Percentiles rank a stretch among this genome's conserved stretches.
These are phyloP conservation scores for Megathymus violae DNA, from an alignment of 1,140 invertebrate genomes.

Conservation along the genomic window DNA sequence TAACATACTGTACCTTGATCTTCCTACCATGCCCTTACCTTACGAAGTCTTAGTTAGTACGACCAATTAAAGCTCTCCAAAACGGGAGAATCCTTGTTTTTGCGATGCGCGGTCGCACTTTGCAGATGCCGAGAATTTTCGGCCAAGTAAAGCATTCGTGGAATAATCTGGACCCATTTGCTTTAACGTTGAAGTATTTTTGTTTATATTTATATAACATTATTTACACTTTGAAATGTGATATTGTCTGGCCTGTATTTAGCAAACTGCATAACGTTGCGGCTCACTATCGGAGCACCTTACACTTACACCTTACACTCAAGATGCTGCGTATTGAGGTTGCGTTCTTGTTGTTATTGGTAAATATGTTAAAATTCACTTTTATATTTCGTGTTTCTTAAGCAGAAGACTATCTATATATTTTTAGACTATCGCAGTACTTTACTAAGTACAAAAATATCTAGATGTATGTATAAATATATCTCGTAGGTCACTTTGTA, in stretches of 20 bases:
- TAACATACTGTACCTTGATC: conserved; percentile 13
- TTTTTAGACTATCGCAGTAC: too few relatives aligned
- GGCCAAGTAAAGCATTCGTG: conserved; percentile 54
- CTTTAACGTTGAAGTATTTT: conserved; percentile 1
- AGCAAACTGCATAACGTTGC: neutral
- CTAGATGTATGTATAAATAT: too few relatives aligned
- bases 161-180: conserved; percentile 24
- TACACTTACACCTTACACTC: too few relatives aligned
- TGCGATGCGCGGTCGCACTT: conserved; percentile 51
- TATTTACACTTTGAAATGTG: neutral
- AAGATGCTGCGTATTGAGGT: too few relatives aligned
- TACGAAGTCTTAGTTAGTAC: conserved; percentile 28
- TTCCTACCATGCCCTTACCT: conserved; percentile 27
- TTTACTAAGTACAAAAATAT: too few relatives aligned
- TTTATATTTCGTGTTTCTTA: too few relatives aligned
- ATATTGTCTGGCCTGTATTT: neutral
- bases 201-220: neutral
- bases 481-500: too few relatives aligned
- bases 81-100: conserved; percentile 54
- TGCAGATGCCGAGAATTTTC: conserved; percentile 59
- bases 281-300: too few relatives aligned
- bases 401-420: too few relatives aligned
- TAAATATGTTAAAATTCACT: too few relatives aligned
- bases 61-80: conserved; percentile 61
- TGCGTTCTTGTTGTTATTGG: too few relatives aligned